phyloP scores from a whole-genome alignment of 2,888 invertebrate genomes.

The Thumatha senex region DNA sequence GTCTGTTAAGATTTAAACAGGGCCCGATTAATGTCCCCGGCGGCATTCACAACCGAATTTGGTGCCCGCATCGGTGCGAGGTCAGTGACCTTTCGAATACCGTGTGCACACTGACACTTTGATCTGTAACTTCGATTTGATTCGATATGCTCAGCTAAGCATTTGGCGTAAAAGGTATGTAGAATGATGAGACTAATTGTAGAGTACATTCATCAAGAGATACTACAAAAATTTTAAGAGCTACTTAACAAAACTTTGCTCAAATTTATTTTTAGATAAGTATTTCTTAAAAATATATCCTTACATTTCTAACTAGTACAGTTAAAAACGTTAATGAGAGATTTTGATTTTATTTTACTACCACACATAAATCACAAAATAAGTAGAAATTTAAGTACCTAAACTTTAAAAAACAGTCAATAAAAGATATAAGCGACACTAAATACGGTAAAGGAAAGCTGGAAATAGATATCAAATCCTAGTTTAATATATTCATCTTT shows the following conservation, averaged over 20 bases:
- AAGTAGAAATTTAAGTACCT: too few relatives aligned
- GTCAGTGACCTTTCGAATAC: conserved; percentile 59
- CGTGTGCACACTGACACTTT: conserved; percentile 47
- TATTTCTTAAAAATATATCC: background rate
- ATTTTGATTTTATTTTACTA: too few relatives aligned
- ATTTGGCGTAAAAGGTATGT: conserved; percentile 16
- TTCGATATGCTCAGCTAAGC: conserved; percentile 48
- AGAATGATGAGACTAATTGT: background rate
- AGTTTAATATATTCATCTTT: too few relatives aligned
- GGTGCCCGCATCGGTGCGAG: conserved; percentile 65
- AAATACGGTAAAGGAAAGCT: too few relatives aligned
- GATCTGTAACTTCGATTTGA: conserved; percentile 51
- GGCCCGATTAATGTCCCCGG: conserved; percentile 72
- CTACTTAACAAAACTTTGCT: too few relatives aligned
- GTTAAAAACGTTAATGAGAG: too few relatives aligned
- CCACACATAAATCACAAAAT: too few relatives aligned
- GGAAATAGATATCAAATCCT: too few relatives aligned
- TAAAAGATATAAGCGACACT: too few relatives aligned
- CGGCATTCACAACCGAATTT: conserved; percentile 65
- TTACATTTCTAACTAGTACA: too few relatives aligned
- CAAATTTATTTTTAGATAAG: too few relatives aligned
- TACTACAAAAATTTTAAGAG: background rate
- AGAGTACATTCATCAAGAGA: background rate
- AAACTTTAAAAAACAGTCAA: too few relatives aligned
- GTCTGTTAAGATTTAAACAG: conserved; percentile 41